phyloP scores from a whole-genome alignment of 2,113 vertebrate genomes.

The Oryzias curvinotus region DNA sequence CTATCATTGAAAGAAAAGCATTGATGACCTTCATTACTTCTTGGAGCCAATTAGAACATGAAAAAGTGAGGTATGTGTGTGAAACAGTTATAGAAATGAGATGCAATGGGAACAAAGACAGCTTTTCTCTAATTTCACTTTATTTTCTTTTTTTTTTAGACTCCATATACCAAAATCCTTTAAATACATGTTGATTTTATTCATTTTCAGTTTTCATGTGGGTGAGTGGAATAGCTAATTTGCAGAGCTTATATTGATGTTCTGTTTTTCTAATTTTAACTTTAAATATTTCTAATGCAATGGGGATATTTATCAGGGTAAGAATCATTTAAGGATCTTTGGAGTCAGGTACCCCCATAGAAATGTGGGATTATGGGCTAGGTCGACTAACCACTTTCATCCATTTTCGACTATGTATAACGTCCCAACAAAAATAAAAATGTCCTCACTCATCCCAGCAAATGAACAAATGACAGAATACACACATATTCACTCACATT shows the following conservation, averaged over 20 bases:
- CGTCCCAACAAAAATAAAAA: slow-evolving; percentile 21
- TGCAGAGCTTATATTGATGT: slow-evolving; percentile 6
- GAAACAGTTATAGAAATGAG: slow-evolving; percentile 16
- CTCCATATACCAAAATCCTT: slow-evolving; percentile 28
- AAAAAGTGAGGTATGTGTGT: slow-evolving; percentile 22
- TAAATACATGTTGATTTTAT: slow-evolving; percentile 18
- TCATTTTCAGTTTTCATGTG: slow-evolving; percentile 9
- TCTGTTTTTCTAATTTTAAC: slow-evolving; percentile 8
- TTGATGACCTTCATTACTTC: slow-evolving; percentile 71
- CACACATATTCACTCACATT: not conserved
- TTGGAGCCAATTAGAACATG: slow-evolving; percentile 65
- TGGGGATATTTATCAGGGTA: not conserved
- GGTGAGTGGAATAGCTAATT: slow-evolving; percentile 14
- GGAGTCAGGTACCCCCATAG: slow-evolving; percentile 31
- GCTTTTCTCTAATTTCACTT: slow-evolving; percentile 17
- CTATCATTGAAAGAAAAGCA: slow-evolving; percentile 45
- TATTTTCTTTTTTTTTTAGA: slow-evolving; percentile 28
- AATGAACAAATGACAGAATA: slow-evolving; percentile 4
- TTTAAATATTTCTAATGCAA: not conserved
- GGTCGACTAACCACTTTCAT: slow-evolving; percentile 41
- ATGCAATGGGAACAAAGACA: slow-evolving; percentile 6
- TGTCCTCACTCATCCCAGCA: slow-evolving; percentile 13
- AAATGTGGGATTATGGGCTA: slow-evolving; percentile 47
- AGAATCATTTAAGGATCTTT: not conserved
- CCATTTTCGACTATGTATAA: slow-evolving; percentile 15